Percentiles rank a stretch among this genome's conserved stretches.
Evolutionary conservation across 2,888 invertebrate species (phyloP).

Genomic region (Polymixis lichenea): DNA sequence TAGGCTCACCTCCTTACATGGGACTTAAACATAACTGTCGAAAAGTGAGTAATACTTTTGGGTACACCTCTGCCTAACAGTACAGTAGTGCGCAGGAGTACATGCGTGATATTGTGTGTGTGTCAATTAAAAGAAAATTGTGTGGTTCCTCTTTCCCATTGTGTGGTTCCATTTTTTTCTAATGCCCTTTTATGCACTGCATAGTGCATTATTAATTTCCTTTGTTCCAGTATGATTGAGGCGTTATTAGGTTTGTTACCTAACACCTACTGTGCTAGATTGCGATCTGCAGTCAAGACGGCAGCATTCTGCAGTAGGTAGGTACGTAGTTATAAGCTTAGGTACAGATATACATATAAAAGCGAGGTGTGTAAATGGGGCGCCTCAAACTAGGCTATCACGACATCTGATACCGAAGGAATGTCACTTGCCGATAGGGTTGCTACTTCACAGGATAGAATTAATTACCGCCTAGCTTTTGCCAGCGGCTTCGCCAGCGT

Average conservation of each 20-base stretch:
- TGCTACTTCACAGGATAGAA: conserved; percentile 1
- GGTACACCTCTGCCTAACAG: too few species aligned
- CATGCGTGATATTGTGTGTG: too few species aligned
- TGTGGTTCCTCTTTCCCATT: neutral
- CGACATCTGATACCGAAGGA: conserved; percentile 70
- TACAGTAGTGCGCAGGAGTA: too few species aligned
- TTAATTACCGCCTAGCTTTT: too few species aligned
- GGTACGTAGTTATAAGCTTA: neutral
- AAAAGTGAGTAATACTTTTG: too few species aligned
- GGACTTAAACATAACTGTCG: too few species aligned
- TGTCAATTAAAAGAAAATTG: neutral
- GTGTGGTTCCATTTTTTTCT: neutral
- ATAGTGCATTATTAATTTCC: neutral
- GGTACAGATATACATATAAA: conserved; percentile 32
- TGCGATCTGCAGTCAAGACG: neutral
- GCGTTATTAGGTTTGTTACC: neutral
- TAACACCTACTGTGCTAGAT: neutral
- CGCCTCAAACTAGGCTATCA: conserved; percentile 76
- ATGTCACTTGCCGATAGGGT: conserved; percentile 57
- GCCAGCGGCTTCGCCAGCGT: too few species aligned
- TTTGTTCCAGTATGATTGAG: neutral
- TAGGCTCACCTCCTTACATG: too few species aligned
- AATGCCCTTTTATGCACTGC: neutral
- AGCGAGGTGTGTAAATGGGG: conserved; percentile 65
- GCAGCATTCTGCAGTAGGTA: conserved; percentile 1